Percentiles rank a stretch among this genome's conserved stretches.
phyloP scores from a whole-genome alignment of 2,888 invertebrate species.

The Xestoiulus laeticollis region DNA sequence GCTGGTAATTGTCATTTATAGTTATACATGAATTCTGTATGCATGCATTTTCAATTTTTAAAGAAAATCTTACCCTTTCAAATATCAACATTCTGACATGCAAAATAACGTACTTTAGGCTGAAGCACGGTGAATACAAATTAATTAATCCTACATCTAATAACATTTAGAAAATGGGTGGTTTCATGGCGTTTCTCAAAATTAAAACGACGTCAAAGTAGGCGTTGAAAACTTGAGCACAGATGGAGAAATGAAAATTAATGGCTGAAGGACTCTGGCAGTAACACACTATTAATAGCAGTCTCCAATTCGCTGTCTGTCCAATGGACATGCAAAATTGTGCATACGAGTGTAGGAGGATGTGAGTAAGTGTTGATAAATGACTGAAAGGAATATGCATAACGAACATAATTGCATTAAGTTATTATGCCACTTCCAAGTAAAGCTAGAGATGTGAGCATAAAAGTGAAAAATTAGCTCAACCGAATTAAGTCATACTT shows the following conservation, averaged over 20 bases:
- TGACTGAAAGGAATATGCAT: neutral
- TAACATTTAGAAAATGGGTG: neutral
- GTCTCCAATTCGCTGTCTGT: neutral
- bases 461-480: neutral
- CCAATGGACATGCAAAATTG: neutral
- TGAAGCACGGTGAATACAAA: neutral
- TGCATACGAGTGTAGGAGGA: neutral
- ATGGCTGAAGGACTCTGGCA: neutral
- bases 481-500: neutral
- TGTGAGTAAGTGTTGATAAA: neutral
- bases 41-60: too few relatives aligned
- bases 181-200: neutral
- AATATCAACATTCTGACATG: too few relatives aligned
- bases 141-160: neutral
- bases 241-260: constrained; percentile 29
- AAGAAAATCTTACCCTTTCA: too few relatives aligned
- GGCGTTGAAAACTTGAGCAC: constrained; percentile 32
- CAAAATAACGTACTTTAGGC: neutral
- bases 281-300: constrained; percentile 15
- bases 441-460: neutral
- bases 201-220: constrained; percentile 15
- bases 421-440: neutral
- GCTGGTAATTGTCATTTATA: too few relatives aligned
- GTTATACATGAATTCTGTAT: too few relatives aligned
- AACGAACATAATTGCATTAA: constrained; percentile 29